phyloP scores from a whole-genome alignment of 1,140 invertebrate species.

The Planococcus citri region DNA sequence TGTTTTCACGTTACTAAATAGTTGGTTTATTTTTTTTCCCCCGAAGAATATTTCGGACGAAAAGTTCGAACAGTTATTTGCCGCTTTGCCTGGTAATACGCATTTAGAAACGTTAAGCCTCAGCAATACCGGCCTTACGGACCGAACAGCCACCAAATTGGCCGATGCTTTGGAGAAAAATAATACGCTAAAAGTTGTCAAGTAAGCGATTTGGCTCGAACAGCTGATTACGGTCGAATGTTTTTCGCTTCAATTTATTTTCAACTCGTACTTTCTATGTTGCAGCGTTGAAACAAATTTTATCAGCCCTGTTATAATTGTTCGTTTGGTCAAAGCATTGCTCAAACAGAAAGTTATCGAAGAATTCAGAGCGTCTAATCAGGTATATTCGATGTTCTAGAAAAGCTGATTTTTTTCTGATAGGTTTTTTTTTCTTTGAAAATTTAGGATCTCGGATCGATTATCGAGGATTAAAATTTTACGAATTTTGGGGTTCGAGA shows the following conservation, averaged over 20 bases:
- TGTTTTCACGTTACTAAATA: neutral
- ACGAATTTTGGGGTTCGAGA: too few species aligned
- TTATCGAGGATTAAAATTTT: too few species aligned
- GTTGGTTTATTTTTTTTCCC: neutral
- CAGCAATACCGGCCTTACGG: slow-evolving; percentile 84
- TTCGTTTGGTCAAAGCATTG: slow-evolving; percentile 71
- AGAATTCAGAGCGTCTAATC: slow-evolving; percentile 90
- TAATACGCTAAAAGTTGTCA: slow-evolving; percentile 74
- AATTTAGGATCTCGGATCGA: too few species aligned
- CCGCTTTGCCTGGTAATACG: slow-evolving; percentile 77
- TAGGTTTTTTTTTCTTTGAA: neutral
- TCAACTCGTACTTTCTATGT: slow-evolving; percentile 17
- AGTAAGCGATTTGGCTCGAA: slow-evolving; percentile 39
- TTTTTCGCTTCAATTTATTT: neutral
- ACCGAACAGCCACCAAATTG: slow-evolving; percentile 69
- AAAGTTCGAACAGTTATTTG: slow-evolving; percentile 80
- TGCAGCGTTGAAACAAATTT: slow-evolving; percentile 87
- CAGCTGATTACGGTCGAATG: neutral
- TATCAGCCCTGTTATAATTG: slow-evolving; percentile 69
- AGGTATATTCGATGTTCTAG: slow-evolving; percentile 48
- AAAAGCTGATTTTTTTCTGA: too few species aligned
- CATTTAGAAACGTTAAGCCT: slow-evolving; percentile 82
- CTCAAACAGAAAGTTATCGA: slow-evolving; percentile 73
- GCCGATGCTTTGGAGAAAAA: slow-evolving; percentile 77
- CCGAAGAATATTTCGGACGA: slow-evolving; percentile 89